A percentile compares a stretch with the other conserved stretches of the same genome.
Evolutionary conservation across 1,140 invertebrate species (phyloP).

Genomic region (Plutomurus gul): DNA sequence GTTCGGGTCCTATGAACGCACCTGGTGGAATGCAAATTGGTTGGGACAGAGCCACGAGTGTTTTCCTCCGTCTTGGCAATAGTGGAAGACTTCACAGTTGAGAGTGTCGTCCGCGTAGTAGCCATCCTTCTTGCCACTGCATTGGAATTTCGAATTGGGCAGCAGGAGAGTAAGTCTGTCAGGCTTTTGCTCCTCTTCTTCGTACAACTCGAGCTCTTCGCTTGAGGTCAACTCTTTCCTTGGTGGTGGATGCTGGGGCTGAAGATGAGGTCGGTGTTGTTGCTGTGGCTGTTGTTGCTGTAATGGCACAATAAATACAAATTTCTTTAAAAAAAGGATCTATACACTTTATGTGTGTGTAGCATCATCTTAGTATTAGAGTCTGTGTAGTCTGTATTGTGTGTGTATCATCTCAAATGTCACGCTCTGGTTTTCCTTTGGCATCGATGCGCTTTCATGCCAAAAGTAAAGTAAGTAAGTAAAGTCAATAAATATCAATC

Average conservation of each 20-base stretch:
- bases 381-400: too few relatives aligned
- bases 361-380: neutral
- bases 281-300: neutral
- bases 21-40: constrained; percentile 89
- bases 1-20: too few relatives aligned
- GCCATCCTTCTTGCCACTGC: constrained; percentile 56
- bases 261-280: too few relatives aligned
- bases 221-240: constrained; percentile 21
- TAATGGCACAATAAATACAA: neutral
- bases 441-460: neutral
- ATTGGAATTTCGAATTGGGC: constrained; percentile 46
- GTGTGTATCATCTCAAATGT: too few relatives aligned
- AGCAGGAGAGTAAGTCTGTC: constrained; percentile 47
- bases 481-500: neutral
- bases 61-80: constrained; percentile 85
- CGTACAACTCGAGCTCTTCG: constrained; percentile 31
- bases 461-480: neutral
- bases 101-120: constrained; percentile 90
- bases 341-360: neutral
- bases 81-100: constrained; percentile 90
- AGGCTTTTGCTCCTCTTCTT: constrained; percentile 46
- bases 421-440: neutral
- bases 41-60: constrained; percentile 93
- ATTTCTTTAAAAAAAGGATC: neutral
- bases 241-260: too few relatives aligned